A percentile compares a stretch with the other conserved stretches of the same genome.
Conservation (phyloP, 2,888 invertebrate species). For the Chalcis sispes region DNA sequence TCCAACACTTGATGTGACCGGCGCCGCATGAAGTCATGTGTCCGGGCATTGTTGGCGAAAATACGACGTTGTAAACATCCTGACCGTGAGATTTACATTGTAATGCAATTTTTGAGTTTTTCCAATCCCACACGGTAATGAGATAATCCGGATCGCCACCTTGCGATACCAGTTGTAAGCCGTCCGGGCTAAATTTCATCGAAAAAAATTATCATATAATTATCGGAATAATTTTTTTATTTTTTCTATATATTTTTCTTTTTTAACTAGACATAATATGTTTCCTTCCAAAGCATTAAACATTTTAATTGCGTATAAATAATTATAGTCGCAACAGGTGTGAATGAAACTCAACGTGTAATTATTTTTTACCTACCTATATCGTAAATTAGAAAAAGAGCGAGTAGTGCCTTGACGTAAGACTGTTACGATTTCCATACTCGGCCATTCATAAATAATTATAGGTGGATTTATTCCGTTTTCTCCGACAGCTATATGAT, state of each 20-base stretch:
- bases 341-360: too few species aligned
- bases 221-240: too few species aligned
- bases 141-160: constrained; percentile 92
- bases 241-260: background rate
- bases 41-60: constrained; percentile 88
- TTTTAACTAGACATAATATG: background rate
- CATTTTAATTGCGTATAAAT: too few species aligned
- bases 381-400: constrained; percentile 85
- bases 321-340: too few species aligned
- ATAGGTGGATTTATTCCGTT: constrained; percentile 86
- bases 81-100: constrained; percentile 90
- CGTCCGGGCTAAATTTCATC: constrained; percentile 81
- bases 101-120: constrained; percentile 84
- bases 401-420: constrained; percentile 86
- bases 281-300: too few species aligned
- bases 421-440: constrained; percentile 84
- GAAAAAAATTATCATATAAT: background rate
- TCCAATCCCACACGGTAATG: constrained; percentile 94
- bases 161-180: constrained; percentile 87
- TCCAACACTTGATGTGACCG: constrained; percentile 94
- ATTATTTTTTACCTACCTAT: constrained; percentile 78
- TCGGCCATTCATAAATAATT: constrained; percentile 90
- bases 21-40: constrained; percentile 86
- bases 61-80: constrained; percentile 87
- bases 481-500: constrained; percentile 91